Evolutionary conservation across 2,888 invertebrate genomes (phyloP).

Genomic region (Eulithis prunata): DNA sequence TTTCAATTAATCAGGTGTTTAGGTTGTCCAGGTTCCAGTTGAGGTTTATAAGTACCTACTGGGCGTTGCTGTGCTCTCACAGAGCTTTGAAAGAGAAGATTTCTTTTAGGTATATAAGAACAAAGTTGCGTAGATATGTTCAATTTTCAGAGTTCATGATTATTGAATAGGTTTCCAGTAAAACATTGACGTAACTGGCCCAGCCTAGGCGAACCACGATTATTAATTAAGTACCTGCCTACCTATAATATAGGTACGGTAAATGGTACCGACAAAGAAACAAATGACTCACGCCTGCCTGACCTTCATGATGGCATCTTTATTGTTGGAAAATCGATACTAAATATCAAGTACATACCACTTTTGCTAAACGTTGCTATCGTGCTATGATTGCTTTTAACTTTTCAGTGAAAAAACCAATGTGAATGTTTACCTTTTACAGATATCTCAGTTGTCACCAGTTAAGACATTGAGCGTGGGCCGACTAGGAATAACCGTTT

Average conservation of each 20-base stretch:
- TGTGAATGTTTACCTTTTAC: no score
- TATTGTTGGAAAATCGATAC: conserved; percentile 39
- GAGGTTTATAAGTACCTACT: no score
- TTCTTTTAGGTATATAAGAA: no score
- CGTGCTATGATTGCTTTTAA: not conserved
- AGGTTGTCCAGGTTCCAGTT: no score
- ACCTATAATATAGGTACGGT: not conserved
- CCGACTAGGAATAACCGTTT: not conserved
- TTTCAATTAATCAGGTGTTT: no score
- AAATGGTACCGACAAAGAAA: conserved; percentile 17
- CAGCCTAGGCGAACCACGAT: conserved; percentile 7
- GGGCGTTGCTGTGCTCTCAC: no score
- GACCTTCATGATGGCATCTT: conserved; percentile 37
- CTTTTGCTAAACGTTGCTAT: not conserved
- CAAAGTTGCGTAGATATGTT: no score
- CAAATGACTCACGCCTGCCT: conserved; percentile 25
- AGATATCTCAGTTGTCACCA: no score
- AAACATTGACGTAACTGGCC: conserved; percentile 22
- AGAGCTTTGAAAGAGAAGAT: no score
- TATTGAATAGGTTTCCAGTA: conserved; percentile 8
- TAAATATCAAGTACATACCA: conserved; percentile 21
- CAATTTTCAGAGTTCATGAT: no score
- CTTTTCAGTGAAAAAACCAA: no score
- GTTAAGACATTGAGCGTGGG: no score
- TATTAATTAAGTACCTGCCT: conserved; percentile 5